Evolutionary conservation across 1,140 invertebrate species (phyloP), one percentile per base, ranked within the genome.

Genomic region (Drosophila eugracilis): DNA sequence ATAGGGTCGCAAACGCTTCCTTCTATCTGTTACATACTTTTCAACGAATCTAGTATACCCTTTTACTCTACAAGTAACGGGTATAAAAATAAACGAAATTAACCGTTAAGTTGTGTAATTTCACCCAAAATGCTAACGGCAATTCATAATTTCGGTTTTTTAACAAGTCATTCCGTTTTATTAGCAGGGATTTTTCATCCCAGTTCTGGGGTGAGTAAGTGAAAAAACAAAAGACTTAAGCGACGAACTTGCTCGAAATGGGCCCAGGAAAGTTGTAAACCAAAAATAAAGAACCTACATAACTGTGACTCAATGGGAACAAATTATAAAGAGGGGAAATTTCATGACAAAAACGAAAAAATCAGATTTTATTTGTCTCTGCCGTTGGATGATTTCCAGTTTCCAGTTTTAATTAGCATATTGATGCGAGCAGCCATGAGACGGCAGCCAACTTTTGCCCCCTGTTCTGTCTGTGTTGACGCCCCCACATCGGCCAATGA

Each of bases 101-200:
- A 75, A 75, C 73, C 62, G 73, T 76, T 76, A 76, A 76, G 73
- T 69, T 76, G 73, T 67, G 62, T 76, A 76, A 76, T 75, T 75
- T 75, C 71, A 39, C 44, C 69, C 50, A 75, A 63, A 73, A 34
- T 58, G 45, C 71, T 74, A 75, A 75, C 70, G 58, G 71, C 58
- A 41, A 73, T 47, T 73, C 28, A 67, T 50, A 53, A 50, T 34
- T 17, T 42, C 22, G 21, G 15, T 60, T 60, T 60, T 60, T 73
- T 39, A 54, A 73, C 55, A 65, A 75, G 71, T 75, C 71, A 75
- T 75, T 74, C 32, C 26, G 71, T 42, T 59, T 71, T 71, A 34
- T 73, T 47, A 60, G 10, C 34, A 19, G 34, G 36, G 22, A 52
- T 53, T 53, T 67, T 67, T 19, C 45, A 34, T 53, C 17, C 36